A percentile compares a stretch with the other conserved stretches of the same genome.
These are phyloP conservation scores for Prinia subflava DNA, from an alignment of 2,113 vertebrate genomes.

Conservation along the genomic window DNA sequence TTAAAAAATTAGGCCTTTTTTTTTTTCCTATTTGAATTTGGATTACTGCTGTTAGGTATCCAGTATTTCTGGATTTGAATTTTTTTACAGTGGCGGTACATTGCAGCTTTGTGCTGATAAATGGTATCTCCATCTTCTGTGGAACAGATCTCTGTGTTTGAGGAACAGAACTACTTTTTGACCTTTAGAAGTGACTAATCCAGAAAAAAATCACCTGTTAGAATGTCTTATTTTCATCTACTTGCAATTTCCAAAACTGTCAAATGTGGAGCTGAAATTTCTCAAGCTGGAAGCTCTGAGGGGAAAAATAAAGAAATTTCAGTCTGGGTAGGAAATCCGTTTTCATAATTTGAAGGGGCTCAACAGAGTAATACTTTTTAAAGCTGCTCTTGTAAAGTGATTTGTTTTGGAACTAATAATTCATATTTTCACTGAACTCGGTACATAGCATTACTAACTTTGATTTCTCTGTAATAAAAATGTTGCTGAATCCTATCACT, in stretches of 20 bases:
- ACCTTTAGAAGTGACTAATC: background rate
- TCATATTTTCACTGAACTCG: background rate
- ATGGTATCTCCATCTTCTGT: background rate
- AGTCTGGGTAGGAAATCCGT: background rate
- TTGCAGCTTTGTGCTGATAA: background rate
- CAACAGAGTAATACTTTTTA: background rate
- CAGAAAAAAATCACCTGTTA: background rate
- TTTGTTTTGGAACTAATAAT: background rate
- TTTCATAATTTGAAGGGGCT: background rate
- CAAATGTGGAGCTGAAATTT: background rate
- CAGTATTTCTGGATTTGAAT: background rate
- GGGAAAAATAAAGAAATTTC: background rate
- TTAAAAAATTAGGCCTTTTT: background rate
- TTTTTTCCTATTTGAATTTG: background rate
- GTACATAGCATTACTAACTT: background rate
- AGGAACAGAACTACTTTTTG: background rate
- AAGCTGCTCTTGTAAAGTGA: background rate
- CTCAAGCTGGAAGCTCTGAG: background rate
- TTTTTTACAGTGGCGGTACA: background rate
- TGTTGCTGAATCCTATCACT: background rate
- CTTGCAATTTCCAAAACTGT: background rate
- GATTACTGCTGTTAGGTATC: background rate
- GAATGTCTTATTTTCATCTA: background rate
- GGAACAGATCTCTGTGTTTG: background rate
- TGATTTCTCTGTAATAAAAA: background rate